Base-by-base conservation (phyloP, 2,113 vertebrate species). In the Pseudonaja textilis region DNA sequence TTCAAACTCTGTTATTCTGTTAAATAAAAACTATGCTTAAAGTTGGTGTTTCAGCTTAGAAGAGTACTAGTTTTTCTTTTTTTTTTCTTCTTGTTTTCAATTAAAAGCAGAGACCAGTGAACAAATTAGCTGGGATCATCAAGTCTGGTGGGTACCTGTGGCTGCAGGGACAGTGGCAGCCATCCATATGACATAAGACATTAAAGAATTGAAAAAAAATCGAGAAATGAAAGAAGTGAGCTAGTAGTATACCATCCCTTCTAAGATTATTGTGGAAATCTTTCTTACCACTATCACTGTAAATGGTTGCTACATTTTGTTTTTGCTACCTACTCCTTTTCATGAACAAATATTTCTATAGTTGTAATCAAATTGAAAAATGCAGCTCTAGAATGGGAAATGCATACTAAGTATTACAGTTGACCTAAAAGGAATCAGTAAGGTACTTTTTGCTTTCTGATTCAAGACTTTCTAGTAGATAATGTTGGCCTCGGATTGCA, bases 131-230 rank as follows among this genome's bases (percentile, higher is more conserved):
- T 69, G 64, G 64, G 64, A 69, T 69, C 4, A n/a, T n/a, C 12
- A n/a, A 69, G 29, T 69, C 5, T 69, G 12, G 12, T 14, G 29
- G 12, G 1, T 18, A 69, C 64, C 4, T 4, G 5, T 69, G 12
- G n/a, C 12, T 69, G 64, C 29, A 69, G 64, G 12, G 12, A 69
- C 14, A 69, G 29, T 16, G 29, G 29, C 12, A 69, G 64, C 59
- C 26, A 29, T 64, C 25, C 25, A 64, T 12, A 64, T 64, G 59
- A 34, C 12, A 69, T 69, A 94, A 96, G 91, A 94, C 94, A 92
- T 88, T 92, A 61, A 54, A 91, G 39, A 94, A 95, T 54, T 39
- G 93, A 88, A 90, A 9, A 10, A 22, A 26, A 1, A 0, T 0
- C 25, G 64, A 59, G 90, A 91, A 56, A 47, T 93, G 42, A 92